Percentiles rank a stretch among this genome's conserved stretches.
Evolutionary conservation across 2,888 invertebrate genomes (phyloP).

Genomic region (Trissolcus japonicus): DNA sequence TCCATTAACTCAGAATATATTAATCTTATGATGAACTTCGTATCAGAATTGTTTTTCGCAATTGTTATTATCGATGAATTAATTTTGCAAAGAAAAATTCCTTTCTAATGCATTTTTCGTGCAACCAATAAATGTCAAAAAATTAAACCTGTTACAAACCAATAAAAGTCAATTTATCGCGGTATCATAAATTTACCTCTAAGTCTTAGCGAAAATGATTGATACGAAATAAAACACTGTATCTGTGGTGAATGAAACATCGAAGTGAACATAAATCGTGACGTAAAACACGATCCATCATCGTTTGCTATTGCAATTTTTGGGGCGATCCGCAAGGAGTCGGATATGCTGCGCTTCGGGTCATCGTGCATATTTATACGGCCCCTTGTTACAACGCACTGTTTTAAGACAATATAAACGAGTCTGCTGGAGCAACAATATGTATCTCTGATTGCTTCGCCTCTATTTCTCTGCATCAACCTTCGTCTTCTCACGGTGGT

Average conservation of each 20-base stretch:
- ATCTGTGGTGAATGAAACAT: slow-evolving; percentile 34
- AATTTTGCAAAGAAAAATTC: too few species aligned
- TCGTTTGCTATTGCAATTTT: slow-evolving; percentile 38
- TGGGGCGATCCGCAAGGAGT: slow-evolving; percentile 12
- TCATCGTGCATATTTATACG: slow-evolving; percentile 38
- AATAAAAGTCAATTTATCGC: slow-evolving; percentile 40
- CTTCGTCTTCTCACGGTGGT: slow-evolving; percentile 56
- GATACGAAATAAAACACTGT: slow-evolving; percentile 32
- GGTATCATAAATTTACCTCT: slow-evolving; percentile 41
- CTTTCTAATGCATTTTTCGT: too few species aligned
- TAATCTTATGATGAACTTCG: too few species aligned
- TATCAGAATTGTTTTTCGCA: too few species aligned
- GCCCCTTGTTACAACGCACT: slow-evolving; percentile 4
- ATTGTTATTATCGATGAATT: too few species aligned
- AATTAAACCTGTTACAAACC: slow-evolving; percentile 1
- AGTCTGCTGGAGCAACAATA: slow-evolving; percentile 50
- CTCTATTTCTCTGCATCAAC: slow-evolving; percentile 36
- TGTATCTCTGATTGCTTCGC: slow-evolving; percentile 52
- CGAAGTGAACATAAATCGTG: slow-evolving; percentile 51
- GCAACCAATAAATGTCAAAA: too few species aligned
- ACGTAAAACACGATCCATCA: slow-evolving; percentile 51
- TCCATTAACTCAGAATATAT: too few species aligned
- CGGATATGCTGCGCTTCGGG: slow-evolving; percentile 16
- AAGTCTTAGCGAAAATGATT: slow-evolving; percentile 35
- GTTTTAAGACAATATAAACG: slow-evolving; percentile 53